Percentiles rank a stretch among this genome's conserved stretches.
Evolutionary conservation across 2,797 vertebrate species (phyloP).

Genomic region (Sternarchorhynchus goeldii): DNA sequence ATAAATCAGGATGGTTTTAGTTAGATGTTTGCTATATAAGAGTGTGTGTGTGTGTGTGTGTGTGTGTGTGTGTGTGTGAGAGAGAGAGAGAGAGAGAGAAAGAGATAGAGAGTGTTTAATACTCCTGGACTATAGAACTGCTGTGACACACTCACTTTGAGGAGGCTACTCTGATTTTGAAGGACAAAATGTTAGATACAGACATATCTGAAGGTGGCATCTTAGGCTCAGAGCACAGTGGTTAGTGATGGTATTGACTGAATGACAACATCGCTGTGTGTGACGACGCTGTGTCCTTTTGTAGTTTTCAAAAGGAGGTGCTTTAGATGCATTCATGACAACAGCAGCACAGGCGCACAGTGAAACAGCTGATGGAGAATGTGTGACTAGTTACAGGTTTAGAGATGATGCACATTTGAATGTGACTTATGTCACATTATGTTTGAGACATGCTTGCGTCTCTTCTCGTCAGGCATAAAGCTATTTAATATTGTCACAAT

Average conservation of each 20-base stretch:
- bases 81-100: too few relatives aligned
- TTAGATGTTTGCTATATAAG: too few relatives aligned
- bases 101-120: too few relatives aligned
- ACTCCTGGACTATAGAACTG: conserved; percentile 4
- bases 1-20: not conserved
- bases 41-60: too few relatives aligned
- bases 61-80: too few relatives aligned
- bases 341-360: not conserved
- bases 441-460: conserved; percentile 30
- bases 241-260: conserved; percentile 40
- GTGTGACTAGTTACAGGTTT: conserved; percentile 38
- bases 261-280: conserved; percentile 47
- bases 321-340: conserved; percentile 33
- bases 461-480: conserved; percentile 16
- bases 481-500: conserved; percentile 46
- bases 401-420: conserved; percentile 30
- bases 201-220: conserved; percentile 42
- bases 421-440: conserved; percentile 23
- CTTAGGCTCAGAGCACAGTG: conserved; percentile 28
- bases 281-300: conserved; percentile 24
- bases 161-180: conserved; percentile 41
- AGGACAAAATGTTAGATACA: conserved; percentile 40
- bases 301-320: conserved; percentile 27
- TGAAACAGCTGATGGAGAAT: conserved; percentile 5
- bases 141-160: conserved; percentile 39